phyloP scores from a whole-genome alignment of 53 echinoderm and acorn worm species.

The Henricia sp. region DNA sequence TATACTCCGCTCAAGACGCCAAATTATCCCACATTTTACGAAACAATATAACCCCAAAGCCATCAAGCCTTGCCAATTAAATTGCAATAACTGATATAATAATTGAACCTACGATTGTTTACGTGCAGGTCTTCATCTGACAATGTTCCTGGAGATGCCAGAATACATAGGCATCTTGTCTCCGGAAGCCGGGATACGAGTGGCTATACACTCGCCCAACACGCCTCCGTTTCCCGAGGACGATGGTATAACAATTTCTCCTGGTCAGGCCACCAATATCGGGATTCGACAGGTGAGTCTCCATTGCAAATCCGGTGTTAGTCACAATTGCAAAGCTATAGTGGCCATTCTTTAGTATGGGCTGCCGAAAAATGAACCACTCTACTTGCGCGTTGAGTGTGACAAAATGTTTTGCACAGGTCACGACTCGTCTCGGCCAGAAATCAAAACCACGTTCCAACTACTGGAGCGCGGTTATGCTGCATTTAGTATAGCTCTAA shows the following conservation, averaged over 20 bases:
- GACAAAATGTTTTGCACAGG: background rate
- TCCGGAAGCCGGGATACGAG: conserved; percentile 76
- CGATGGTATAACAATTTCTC: conserved; percentile 71
- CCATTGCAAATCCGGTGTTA: too few relatives aligned
- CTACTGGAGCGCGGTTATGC: too few relatives aligned
- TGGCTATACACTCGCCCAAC: conserved; percentile 62
- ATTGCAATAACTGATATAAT: too few relatives aligned
- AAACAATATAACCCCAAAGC: too few relatives aligned
- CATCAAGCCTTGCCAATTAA: too few relatives aligned
- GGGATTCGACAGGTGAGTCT: conserved; percentile 82
- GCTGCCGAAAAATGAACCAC: background rate
- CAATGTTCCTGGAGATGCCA: conserved; percentile 86
- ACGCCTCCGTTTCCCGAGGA: conserved; percentile 78
- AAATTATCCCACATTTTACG: too few relatives aligned
- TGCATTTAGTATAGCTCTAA: too few relatives aligned
- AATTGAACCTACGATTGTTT: background rate
- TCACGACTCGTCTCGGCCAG: too few relatives aligned
- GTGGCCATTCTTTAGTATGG: background rate
- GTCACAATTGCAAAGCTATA: background rate
- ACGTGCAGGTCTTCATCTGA: conserved; percentile 77
- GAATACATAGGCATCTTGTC: conserved; percentile 90
- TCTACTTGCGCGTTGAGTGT: background rate
- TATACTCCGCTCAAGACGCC: too few relatives aligned
- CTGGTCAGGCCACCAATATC: conserved; percentile 77
- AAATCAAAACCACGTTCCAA: too few relatives aligned